Evolutionary conservation across 2,113 vertebrate species (phyloP).

Genomic region (Hippocampus guttulatus): DNA sequence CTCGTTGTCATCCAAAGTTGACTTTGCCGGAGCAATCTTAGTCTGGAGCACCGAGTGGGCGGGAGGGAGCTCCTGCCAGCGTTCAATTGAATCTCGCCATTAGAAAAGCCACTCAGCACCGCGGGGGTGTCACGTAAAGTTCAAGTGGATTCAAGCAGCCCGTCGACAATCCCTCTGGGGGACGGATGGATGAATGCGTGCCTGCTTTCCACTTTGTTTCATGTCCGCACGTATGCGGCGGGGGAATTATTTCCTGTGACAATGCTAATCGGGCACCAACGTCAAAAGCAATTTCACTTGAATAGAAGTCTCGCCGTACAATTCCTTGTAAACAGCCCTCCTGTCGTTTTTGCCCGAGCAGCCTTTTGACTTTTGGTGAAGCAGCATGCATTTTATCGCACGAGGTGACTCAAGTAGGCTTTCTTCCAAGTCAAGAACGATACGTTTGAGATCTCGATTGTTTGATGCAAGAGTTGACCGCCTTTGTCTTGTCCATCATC

Average conservation of each 20-base stretch:
- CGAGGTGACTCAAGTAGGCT: neutral
- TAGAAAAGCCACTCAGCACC: slow-evolving; percentile 50
- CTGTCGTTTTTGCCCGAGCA: neutral
- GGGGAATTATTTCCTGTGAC: slow-evolving; percentile 11
- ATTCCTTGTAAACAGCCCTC: neutral
- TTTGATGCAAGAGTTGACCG: too few species aligned
- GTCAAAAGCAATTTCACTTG: neutral
- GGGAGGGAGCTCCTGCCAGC: slow-evolving; percentile 32
- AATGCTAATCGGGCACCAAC: slow-evolving; percentile 2
- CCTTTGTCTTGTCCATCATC: too few species aligned
- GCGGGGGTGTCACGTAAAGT: slow-evolving; percentile 64
- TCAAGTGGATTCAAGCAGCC: slow-evolving; percentile 60
- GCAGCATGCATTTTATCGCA: neutral
- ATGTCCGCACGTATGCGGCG: slow-evolving; percentile 19
- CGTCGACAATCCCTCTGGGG: slow-evolving; percentile 33
- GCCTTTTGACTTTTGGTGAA: neutral
- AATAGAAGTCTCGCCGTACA: neutral
- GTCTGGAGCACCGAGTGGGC: slow-evolving; percentile 20
- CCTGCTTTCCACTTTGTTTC: slow-evolving; percentile 30
- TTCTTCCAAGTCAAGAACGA: neutral
- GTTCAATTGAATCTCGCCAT: slow-evolving; percentile 50
- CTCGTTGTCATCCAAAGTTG: slow-evolving; percentile 12
- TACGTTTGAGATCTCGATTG: too few species aligned
- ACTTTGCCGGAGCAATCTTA: slow-evolving; percentile 17
- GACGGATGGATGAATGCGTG: slow-evolving; percentile 14